Conservation (phyloP, 2,797 vertebrate genomes). For the Clamator glandarius region DNA sequence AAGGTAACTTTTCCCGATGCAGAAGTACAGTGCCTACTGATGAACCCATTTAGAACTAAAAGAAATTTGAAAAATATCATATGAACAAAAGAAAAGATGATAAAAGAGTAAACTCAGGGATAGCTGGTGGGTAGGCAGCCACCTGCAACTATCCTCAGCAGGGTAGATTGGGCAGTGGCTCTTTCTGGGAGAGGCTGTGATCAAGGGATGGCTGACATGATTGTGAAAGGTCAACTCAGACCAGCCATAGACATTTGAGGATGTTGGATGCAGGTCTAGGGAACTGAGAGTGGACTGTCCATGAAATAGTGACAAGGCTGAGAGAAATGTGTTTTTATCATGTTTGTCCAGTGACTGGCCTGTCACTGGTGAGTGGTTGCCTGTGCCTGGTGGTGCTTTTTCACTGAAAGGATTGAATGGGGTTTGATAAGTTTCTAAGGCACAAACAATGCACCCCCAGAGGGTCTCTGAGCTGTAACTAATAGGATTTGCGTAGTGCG, state of each 20-base stretch:
- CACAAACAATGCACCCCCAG: background rate
- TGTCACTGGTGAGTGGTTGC: background rate
- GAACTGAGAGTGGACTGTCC: too few species aligned
- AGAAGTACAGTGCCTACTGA: background rate
- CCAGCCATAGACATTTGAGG: too few species aligned
- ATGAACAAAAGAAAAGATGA: background rate
- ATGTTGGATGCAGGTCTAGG: too few species aligned
- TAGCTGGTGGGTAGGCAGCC: too few species aligned
- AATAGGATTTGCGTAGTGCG: background rate
- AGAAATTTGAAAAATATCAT: background rate
- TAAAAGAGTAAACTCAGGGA: background rate
- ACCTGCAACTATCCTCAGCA: too few species aligned
- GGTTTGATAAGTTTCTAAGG: background rate
- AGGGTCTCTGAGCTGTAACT: background rate
- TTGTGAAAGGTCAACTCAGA: too few species aligned
- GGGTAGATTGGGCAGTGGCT: too few species aligned
- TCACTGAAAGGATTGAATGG: background rate
- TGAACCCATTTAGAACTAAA: background rate
- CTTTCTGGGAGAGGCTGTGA: too few species aligned
- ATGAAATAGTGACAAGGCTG: background rate
- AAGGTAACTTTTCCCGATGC: background rate
- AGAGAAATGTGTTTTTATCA: background rate
- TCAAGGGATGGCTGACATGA: too few species aligned
- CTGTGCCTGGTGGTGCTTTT: background rate
- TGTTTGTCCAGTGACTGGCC: background rate